Conservation (phyloP, 2,797 vertebrate species). For the Margarornis squamiger region DNA sequence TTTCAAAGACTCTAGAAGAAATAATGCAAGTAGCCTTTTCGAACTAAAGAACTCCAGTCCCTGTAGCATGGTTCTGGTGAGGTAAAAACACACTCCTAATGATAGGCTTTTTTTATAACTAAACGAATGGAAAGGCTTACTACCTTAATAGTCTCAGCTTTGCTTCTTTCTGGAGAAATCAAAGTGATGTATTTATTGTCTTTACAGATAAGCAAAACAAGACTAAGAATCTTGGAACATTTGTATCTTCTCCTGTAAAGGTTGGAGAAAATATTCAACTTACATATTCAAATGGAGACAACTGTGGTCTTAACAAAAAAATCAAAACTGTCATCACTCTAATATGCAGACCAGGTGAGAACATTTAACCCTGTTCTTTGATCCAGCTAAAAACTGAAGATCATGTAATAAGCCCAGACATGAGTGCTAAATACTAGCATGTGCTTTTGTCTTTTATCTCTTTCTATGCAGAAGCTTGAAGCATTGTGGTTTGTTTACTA, state of each 20-base stretch:
- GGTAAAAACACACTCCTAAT: not conserved
- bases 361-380: not conserved
- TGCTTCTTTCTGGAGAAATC: not conserved
- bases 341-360: slow-evolving; percentile 89
- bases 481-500: not conserved
- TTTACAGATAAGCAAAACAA: slow-evolving; percentile 74
- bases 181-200: not conserved
- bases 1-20: not conserved
- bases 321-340: slow-evolving; percentile 86
- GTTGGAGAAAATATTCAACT: slow-evolving; percentile 82
- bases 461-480: not conserved
- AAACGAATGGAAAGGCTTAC: not conserved
- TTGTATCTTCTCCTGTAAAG: slow-evolving; percentile 84
- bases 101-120: not conserved
- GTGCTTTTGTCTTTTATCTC: not conserved
- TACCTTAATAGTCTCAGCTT: not conserved
- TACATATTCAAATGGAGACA: slow-evolving; percentile 84
- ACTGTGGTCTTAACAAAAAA: slow-evolving; percentile 74
- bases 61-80: not conserved
- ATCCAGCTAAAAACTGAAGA: not conserved
- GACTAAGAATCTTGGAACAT: slow-evolving; percentile 84
- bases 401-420: not conserved
- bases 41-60: not conserved
- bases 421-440: not conserved
- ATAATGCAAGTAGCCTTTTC: not conserved